A percentile compares a stretch with the other conserved stretches of the same genome.
Evolutionary conservation across 2,797 vertebrate species (phyloP).

Genomic region (Xiphophorus birchmanni): DNA sequence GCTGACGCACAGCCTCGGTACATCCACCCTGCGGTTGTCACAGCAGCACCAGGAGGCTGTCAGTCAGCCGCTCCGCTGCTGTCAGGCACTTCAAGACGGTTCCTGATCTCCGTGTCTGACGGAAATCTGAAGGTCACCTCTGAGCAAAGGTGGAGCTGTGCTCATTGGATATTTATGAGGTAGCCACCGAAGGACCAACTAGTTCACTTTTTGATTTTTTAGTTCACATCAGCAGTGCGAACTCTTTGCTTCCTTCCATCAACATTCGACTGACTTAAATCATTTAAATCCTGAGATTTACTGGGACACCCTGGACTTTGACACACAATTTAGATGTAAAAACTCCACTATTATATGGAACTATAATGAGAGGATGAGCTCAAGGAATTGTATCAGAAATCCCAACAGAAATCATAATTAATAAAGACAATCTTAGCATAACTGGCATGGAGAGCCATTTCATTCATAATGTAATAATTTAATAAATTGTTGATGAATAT

Average conservation of each 20-base stretch:
- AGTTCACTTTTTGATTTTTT: not conserved
- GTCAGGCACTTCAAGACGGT: not conserved
- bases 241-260: not conserved
- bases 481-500: no score
- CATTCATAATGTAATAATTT: no score
- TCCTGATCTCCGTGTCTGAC: slow-evolving; percentile 1
- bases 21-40: not conserved
- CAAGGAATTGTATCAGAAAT: not conserved
- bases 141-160: slow-evolving; percentile 2
- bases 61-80: not conserved
- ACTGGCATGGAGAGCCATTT: not conserved
- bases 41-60: not conserved
- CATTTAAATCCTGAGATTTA: not conserved
- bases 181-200: not conserved
- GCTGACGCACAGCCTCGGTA: not conserved
- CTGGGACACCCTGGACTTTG: not conserved
- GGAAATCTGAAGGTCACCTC: not conserved
- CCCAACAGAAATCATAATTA: not conserved
- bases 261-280: not conserved
- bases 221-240: not conserved
- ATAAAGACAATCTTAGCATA: not conserved
- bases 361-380: no score
- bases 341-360: not conserved
- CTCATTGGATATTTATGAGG: not conserved
- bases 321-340: not conserved